Percentiles rank a stretch among this genome's conserved stretches.
These are phyloP conservation scores for Charadrius vociferus DNA, from an alignment of 2,113 vertebrate genomes.

Conservation along the genomic window DNA sequence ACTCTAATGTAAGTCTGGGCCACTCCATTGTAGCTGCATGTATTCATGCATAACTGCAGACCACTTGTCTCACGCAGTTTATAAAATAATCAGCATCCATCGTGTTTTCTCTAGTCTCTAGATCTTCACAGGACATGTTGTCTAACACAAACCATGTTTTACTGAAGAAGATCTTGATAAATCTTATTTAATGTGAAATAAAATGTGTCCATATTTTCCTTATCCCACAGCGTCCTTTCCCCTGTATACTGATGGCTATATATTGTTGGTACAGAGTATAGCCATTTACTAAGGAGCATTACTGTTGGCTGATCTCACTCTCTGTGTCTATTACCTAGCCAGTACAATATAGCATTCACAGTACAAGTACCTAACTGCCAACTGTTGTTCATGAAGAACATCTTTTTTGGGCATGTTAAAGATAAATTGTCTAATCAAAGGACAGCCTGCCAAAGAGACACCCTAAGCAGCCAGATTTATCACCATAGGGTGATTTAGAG, in stretches of 20 bases:
- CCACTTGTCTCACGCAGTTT: neutral
- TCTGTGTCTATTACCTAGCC: neutral
- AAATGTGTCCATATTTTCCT: neutral
- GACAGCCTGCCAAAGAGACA: conserved; percentile 3
- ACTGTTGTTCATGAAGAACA: neutral
- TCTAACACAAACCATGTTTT: neutral
- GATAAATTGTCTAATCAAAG: conserved; percentile 34
- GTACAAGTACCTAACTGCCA: neutral
- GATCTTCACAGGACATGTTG: neutral
- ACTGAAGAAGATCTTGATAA: neutral
- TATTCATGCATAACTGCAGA: neutral
- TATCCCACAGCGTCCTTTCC: neutral
- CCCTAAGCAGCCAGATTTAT: neutral
- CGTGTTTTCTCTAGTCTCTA: neutral
- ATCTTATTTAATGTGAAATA: neutral
- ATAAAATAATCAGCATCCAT: neutral
- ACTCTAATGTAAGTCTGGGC: neutral
- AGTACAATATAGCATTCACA: neutral
- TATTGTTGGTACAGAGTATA: neutral
- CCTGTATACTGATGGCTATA: neutral
- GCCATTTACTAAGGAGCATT: neutral
- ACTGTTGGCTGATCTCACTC: neutral
- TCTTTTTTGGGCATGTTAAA: neutral
- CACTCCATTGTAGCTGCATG: neutral
- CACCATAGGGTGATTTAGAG: neutral